phyloP scores from a whole-genome alignment of 35 echinoderm and acorn worm species.

The Ophioderma brevispina region DNA sequence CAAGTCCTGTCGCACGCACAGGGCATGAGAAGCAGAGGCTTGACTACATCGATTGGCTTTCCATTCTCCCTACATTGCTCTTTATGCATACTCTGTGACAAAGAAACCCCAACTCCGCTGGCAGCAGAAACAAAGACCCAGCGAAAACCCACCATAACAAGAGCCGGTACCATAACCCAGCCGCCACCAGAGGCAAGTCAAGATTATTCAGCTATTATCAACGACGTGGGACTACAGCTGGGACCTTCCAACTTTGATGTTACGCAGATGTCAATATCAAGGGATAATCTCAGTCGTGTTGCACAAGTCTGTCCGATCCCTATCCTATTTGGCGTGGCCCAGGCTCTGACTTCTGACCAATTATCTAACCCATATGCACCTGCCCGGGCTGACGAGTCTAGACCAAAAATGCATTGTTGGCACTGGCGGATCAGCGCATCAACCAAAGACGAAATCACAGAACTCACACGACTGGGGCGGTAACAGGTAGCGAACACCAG shows the following conservation, averaged over 20 bases:
- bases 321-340: conserved; percentile 85
- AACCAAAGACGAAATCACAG: conserved; percentile 86
- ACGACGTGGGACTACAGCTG: conserved; percentile 39
- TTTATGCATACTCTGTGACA: conserved; percentile 89
- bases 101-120: conserved; percentile 21
- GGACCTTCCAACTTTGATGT: conserved; percentile 59
- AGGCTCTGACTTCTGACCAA: conserved; percentile 84
- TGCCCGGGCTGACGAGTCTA: conserved; percentile 81
- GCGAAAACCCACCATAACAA: conserved; percentile 29
- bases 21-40: conserved; percentile 48
- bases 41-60: conserved; percentile 94
- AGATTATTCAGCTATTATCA: conserved; percentile 84
- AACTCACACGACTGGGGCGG: conserved; percentile 67
- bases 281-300: conserved; percentile 42
- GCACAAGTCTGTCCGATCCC: conserved; percentile 75
- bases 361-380: conserved; percentile 91
- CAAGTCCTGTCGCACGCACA: conserved; percentile 89
- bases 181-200: conserved; percentile 34
- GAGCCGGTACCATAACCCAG: conserved; percentile 37
- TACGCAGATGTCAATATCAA: conserved; percentile 20
- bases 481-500: conserved; percentile 70
- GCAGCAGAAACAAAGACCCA: background rate
- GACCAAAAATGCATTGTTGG: conserved; percentile 99
- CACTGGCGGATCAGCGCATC: conserved; percentile 92
- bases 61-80: conserved; percentile 89